Evolutionary conservation across 2,888 invertebrate species (phyloP).

Genomic region (Apodemia duryi): DNA sequence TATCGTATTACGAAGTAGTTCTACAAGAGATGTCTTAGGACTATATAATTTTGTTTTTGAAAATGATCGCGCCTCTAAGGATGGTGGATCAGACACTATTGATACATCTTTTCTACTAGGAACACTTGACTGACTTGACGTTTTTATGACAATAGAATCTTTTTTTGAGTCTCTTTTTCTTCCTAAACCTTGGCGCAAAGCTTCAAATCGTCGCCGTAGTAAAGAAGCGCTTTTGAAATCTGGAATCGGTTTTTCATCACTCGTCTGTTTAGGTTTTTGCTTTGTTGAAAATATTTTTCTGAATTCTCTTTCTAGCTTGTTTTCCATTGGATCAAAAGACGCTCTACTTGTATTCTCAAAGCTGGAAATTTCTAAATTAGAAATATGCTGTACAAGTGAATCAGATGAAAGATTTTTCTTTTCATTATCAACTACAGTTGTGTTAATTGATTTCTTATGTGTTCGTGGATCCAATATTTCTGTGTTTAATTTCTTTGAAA

Average conservation of each 20-base stretch:
- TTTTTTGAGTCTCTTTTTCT: slow-evolving; percentile 48
- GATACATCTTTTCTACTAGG: slow-evolving; percentile 52
- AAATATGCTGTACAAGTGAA: slow-evolving; percentile 56
- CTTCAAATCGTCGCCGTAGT: slow-evolving; percentile 53
- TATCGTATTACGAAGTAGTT: slow-evolving; percentile 26
- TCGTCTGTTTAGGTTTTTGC: slow-evolving; percentile 40
- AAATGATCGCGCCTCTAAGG: slow-evolving; percentile 51
- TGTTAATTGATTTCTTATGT: slow-evolving; percentile 26
- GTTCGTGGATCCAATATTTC: not conserved
- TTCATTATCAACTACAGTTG: slow-evolving; percentile 28
- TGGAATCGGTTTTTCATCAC: slow-evolving; percentile 35
- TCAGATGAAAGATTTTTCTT: slow-evolving; percentile 50
- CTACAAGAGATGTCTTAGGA: slow-evolving; percentile 32
- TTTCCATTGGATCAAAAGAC: slow-evolving; percentile 50
- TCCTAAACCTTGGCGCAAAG: slow-evolving; percentile 44
- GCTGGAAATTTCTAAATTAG: slow-evolving; percentile 54
- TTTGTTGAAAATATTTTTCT: slow-evolving; percentile 48
- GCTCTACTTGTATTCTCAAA: slow-evolving; percentile 40
- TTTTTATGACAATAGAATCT: slow-evolving; percentile 32
- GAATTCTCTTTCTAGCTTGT: slow-evolving; percentile 58
- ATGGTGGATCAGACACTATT: slow-evolving; percentile 57
- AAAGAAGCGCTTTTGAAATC: slow-evolving; percentile 50
- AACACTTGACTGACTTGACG: slow-evolving; percentile 37
- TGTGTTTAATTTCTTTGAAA: not conserved
- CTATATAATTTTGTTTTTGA: slow-evolving; percentile 45